Evolutionary conservation across 2,888 invertebrate genomes (phyloP), one percentile per base, ranked within the genome.

Genomic region (Synanthedon tipuliformis): DNA sequence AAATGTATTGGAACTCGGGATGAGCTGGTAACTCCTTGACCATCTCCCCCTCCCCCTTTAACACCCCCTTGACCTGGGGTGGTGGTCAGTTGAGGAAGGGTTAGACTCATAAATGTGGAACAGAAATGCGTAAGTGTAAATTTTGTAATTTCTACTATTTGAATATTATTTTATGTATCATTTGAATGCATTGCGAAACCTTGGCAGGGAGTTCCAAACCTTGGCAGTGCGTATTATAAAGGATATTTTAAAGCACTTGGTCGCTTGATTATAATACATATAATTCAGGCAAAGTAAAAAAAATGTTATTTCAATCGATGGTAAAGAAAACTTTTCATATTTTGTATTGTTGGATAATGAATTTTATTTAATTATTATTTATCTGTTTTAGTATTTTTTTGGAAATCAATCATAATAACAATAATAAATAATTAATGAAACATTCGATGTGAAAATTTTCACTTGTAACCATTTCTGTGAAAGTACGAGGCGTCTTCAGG

Each of bases 1-100:
- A 87, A 87, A 86, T 87, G 85, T 87, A 86, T 87, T 86, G 86
- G 81, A 75, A 75, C 73, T 68, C 62, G 80, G 85, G 86, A 85
- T 85, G 86, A 83, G 83, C 75, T 66, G 67, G 71, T 67, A 71
- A 71, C 78, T 78, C 77, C 78, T 81, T 81, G 79, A 80, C 75
- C 78, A 65, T 59, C 73, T 63, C 67, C 71, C 68, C 48, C 50
- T 48, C 61, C 65, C 59, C 56, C 63, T 23, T n/a, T 12, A 23
- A 18, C 50, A 71, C 65, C 75, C 74, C 74, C 65, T 63, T 81
- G 81, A 81, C 78, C 77, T 73, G 61, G 65, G 73, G 72, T 54
- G 77, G 71, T 67, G 81, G 81, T 73, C 79, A 75, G 71, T 59
- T 41, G 52, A 56, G 51, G 51, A 64, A 67, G 71, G 73, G 74